Percentiles rank a stretch among this genome's conserved stretches.
Conservation (phyloP, 2,888 invertebrate genomes). For the Idaea dimidiata region DNA sequence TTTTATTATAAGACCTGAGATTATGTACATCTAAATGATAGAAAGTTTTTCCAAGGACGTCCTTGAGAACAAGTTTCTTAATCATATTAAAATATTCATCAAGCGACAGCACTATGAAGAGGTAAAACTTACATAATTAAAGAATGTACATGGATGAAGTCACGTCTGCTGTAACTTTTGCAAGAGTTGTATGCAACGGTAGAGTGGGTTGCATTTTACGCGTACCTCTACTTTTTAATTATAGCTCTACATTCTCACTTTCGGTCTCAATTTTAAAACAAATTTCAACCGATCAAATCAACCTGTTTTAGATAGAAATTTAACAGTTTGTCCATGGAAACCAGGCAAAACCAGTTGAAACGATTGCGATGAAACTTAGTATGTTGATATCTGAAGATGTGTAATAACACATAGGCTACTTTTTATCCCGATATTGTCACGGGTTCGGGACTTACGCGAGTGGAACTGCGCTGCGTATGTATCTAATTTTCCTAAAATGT, state of each 20-base stretch:
- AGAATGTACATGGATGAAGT: slow-evolving; percentile 2
- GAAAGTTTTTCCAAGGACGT: slow-evolving; percentile 24
- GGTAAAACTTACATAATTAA: slow-evolving; percentile 1
- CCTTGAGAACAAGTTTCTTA: slow-evolving; percentile 1
- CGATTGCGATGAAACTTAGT: too few species aligned
- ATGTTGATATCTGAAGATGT: too few species aligned
- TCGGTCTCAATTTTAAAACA: too few species aligned
- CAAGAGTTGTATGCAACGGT: not conserved
- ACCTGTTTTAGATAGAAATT: too few species aligned
- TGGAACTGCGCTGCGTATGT: too few species aligned
- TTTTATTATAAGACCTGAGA: not conserved
- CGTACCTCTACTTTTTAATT: slow-evolving; percentile 13
- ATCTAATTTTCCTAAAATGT: too few species aligned
- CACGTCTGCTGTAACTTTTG: not conserved
- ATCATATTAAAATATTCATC: slow-evolving; percentile 7
- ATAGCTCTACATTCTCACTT: slow-evolving; percentile 24
- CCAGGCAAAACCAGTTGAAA: too few species aligned
- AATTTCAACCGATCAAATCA: too few species aligned
- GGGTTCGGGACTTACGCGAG: too few species aligned
- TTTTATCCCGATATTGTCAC: too few species aligned
- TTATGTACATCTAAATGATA: not conserved
- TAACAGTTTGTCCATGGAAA: too few species aligned
- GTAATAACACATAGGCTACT: too few species aligned
- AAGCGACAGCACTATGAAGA: not conserved
- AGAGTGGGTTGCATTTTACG: not conserved